Conservation (phyloP, 2,888 invertebrate genomes). For the Erannis defoliaria region DNA sequence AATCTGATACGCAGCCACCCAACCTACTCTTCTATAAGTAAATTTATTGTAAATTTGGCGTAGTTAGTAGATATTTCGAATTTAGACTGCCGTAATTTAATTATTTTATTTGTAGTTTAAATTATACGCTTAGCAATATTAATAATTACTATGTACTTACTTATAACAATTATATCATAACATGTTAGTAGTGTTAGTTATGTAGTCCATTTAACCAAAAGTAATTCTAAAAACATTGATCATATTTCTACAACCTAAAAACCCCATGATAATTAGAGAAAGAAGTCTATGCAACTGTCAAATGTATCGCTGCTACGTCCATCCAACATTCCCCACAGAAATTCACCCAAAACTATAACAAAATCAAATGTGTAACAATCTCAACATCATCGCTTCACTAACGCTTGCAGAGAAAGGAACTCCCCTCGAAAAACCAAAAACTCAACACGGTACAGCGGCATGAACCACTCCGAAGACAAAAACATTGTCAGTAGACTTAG, state of each 20-base stretch:
- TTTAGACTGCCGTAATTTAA: background rate
- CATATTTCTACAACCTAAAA: background rate
- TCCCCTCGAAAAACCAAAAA: slow-evolving; percentile 77
- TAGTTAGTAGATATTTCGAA: background rate
- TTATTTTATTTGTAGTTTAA: background rate
- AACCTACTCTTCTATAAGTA: too few relatives aligned
- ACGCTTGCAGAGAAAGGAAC: slow-evolving; percentile 76
- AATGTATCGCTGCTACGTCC: background rate
- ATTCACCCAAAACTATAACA: slow-evolving; percentile 9
- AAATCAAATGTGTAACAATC: slow-evolving; percentile 16
- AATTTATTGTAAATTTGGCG: background rate
- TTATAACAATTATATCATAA: too few relatives aligned
- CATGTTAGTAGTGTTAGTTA: too few relatives aligned
- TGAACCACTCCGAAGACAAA: slow-evolving; percentile 65
- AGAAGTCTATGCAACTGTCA: background rate
- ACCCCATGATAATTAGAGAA: background rate
- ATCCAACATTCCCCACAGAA: slow-evolving; percentile 33
- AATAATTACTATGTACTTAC: too few relatives aligned
- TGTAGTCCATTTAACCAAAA: too few relatives aligned
- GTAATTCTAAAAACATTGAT: too few relatives aligned
- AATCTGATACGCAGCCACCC: too few relatives aligned
- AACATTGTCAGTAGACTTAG: slow-evolving; percentile 65
- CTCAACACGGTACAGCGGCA: slow-evolving; percentile 68
- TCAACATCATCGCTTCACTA: slow-evolving; percentile 49
- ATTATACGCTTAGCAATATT: too few relatives aligned